These are phyloP conservation scores for Nyleta sp. DNA, from an alignment of 2,888 invertebrate species.

Conservation along the genomic window DNA sequence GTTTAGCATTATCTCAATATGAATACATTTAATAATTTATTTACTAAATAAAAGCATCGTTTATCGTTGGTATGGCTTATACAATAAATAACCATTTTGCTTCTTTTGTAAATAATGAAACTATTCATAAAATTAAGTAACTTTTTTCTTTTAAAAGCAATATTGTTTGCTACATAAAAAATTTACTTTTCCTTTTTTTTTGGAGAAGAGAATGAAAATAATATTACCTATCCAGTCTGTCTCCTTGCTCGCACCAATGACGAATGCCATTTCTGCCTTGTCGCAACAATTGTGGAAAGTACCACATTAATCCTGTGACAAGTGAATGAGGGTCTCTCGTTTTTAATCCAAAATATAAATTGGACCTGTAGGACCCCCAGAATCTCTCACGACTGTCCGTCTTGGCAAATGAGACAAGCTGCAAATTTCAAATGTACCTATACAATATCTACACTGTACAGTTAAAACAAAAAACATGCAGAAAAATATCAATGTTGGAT, in stretches of 20 bases:
- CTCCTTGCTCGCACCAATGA: constrained; percentile 97
- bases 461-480: too few species aligned
- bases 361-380: constrained; percentile 97
- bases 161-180: constrained; percentile 4
- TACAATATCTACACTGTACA: too few species aligned
- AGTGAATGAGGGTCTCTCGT: constrained; percentile 94
- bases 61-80: too few species aligned
- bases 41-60: too few species aligned
- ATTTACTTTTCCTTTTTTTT: too few species aligned
- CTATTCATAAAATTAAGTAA: neutral
- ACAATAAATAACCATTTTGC: too few species aligned
- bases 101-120: neutral
- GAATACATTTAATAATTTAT: too few species aligned
- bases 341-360: constrained; percentile 95
- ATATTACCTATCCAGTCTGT: constrained; percentile 87
- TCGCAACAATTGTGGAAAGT: constrained; percentile 88
- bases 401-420: constrained; percentile 89
- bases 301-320: constrained; percentile 98
- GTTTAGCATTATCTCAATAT: too few species aligned
- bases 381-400: constrained; percentile 89
- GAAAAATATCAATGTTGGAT: too few species aligned
- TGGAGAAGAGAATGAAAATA: too few species aligned
- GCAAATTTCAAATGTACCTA: constrained; percentile 24
- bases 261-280: constrained; percentile 89
- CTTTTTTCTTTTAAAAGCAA: too few species aligned